These are phyloP conservation scores for Mesodorylaimus sp. DNA, from an alignment of 2,888 invertebrate species.

Conservation along the genomic window DNA sequence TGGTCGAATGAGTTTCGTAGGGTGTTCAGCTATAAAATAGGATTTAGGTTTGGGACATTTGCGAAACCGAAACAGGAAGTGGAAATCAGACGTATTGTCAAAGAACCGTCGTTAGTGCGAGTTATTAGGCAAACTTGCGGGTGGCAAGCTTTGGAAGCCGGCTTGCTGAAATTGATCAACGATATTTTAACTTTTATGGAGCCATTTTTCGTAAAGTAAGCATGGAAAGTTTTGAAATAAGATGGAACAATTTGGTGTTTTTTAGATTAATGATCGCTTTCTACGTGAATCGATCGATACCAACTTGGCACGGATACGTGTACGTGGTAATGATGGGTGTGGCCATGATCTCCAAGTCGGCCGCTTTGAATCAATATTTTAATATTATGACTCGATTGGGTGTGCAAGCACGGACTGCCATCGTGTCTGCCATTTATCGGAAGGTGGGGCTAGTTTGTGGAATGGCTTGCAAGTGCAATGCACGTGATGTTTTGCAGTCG, in stretches of 20 bases:
- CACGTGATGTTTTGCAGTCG: constrained; percentile 21
- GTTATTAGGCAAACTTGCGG: neutral
- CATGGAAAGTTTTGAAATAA: neutral
- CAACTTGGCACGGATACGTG: constrained; percentile 62
- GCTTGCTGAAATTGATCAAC: constrained; percentile 1
- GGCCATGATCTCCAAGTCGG: constrained; percentile 57
- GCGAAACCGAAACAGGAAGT: neutral
- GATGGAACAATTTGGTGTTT: too few relatives aligned
- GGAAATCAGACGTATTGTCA: neutral
- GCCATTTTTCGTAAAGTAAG: constrained; percentile 2
- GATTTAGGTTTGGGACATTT: too few relatives aligned
- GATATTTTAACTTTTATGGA: neutral
- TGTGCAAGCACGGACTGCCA: constrained; percentile 46
- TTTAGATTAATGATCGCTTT: constrained; percentile 32
- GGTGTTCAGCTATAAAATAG: too few relatives aligned
- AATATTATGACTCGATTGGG: constrained; percentile 60
- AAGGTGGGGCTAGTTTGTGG: constrained; percentile 15
- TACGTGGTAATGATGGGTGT: constrained; percentile 56
- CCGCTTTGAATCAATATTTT: constrained; percentile 72
- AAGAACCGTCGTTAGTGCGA: neutral
- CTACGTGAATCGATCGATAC: constrained; percentile 11
- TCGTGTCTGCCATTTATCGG: constrained; percentile 24
- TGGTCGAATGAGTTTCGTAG: neutral
- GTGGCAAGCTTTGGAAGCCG: neutral
- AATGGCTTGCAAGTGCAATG: neutral